phyloP scores from a whole-genome alignment of 2,113 vertebrate species.

The Stegostoma tigrinum region DNA sequence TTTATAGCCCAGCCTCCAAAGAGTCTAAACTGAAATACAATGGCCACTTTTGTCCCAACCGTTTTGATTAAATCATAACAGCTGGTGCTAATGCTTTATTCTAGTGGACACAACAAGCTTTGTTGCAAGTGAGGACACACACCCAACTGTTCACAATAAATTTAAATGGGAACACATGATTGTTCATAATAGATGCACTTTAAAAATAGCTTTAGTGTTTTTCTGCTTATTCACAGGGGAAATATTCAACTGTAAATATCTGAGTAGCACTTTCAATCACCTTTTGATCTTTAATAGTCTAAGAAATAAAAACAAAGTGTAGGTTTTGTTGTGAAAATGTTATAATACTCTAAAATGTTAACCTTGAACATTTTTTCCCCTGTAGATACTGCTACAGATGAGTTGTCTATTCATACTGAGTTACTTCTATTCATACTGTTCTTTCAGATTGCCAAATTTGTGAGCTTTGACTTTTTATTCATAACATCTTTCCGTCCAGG shows the following conservation, averaged over 20 bases:
- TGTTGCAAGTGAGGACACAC: not conserved
- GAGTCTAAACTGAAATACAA: not conserved
- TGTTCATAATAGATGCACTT: slow-evolving; percentile 25
- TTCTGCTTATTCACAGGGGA: not conserved
- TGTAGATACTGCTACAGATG: not conserved
- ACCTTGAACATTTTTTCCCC: not conserved
- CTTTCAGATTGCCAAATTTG: not conserved
- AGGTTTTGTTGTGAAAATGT: not conserved
- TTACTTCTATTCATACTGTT: not conserved
- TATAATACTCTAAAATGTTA: not conserved
- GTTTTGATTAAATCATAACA: not conserved
- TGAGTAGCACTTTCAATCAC: not conserved
- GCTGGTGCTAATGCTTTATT: not conserved
- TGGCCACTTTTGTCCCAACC: not conserved
- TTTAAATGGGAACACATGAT: not conserved
- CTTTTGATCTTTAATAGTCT: not conserved
- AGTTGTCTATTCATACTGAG: not conserved
- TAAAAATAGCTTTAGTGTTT: slow-evolving; percentile 14
- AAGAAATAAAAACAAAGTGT: not conserved
- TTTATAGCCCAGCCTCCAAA: not conserved
- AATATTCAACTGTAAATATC: not conserved
- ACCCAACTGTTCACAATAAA: not conserved
- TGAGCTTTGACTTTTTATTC: not conserved
- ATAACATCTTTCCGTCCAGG: not conserved
- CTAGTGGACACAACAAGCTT: slow-evolving; percentile 7